Percentiles rank a stretch among this genome's conserved stretches.
These are phyloP conservation scores for Drosophila albomicans DNA, from an alignment of 1,140 invertebrate genomes.

Conservation along the genomic window DNA sequence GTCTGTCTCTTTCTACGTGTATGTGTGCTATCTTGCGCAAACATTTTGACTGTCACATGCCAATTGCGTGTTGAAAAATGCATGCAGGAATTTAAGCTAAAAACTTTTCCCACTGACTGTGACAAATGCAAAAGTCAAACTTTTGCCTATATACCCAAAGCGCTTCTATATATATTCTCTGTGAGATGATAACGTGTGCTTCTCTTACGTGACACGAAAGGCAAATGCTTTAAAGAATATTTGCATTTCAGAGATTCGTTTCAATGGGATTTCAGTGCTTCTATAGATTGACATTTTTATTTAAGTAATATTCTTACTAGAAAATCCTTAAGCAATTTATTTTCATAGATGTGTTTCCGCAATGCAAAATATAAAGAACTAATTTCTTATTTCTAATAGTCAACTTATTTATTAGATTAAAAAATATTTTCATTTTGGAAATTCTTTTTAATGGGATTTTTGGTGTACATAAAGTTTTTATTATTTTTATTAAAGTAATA, in stretches of 20 bases:
- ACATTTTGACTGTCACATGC: conserved; percentile 62
- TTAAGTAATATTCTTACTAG: no score
- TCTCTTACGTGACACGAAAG: background rate
- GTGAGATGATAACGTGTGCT: background rate
- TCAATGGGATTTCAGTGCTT: no score
- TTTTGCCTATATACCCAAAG: conserved; percentile 32
- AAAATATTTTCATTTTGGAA: no score
- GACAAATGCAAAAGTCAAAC: conserved; percentile 59
- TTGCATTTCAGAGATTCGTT: background rate
- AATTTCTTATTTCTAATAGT: no score
- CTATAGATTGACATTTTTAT: no score
- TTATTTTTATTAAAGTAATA: no score
- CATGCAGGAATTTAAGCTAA: conserved; percentile 59
- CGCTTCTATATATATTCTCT: conserved; percentile 1
- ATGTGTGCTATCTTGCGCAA: conserved; percentile 41
- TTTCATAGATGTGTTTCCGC: no score
- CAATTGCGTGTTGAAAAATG: conserved; percentile 59
- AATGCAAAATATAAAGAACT: no score
- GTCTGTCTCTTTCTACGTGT: background rate
- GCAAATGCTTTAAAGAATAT: background rate
- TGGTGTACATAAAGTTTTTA: no score
- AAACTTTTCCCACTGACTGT: conserved; percentile 57
- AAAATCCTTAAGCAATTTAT: no score
- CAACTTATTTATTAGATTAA: no score
- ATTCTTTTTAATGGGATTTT: no score